A percentile compares a stretch with the other conserved stretches of the same genome.
phyloP scores from a whole-genome alignment of 2,797 vertebrate species.

The Coluber constrictor region DNA sequence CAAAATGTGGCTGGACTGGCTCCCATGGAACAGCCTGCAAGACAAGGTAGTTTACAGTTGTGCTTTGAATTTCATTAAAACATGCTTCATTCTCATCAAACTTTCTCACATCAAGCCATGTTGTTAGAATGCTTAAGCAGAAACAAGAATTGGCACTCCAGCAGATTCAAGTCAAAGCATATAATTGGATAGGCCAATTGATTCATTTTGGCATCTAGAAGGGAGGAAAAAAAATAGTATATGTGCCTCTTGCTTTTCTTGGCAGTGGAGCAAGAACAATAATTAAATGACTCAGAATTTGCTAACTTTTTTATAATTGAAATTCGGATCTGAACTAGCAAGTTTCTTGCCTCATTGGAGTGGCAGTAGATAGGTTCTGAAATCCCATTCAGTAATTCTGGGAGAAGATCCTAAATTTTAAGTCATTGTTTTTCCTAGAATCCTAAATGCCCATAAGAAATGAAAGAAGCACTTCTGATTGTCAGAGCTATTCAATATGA shows the following conservation, averaged over 20 bases:
- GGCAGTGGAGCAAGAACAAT: not conserved
- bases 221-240: not conserved
- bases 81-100: not conserved
- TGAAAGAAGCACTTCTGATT: not conserved
- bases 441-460: not conserved
- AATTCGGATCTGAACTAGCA: not conserved
- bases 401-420: not conserved
- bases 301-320: not conserved
- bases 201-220: not conserved
- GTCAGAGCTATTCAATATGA: not conserved
- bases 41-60: not conserved
- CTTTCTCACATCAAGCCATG: not conserved
- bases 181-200: not conserved
- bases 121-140: not conserved
- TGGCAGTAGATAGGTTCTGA: not conserved
- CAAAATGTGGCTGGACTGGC: not conserved
- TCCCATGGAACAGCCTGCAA: not conserved
- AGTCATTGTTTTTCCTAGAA: not conserved
- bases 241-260: not conserved
- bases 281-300: not conserved
- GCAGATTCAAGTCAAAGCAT: not conserved
- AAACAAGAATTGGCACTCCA: not conserved
- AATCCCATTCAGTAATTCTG: not conserved
- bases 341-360: not conserved
- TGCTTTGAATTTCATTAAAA: not conserved